Conservation (phyloP, 2,113 vertebrate genomes). For the Gnathonemus echidnorhynchus region DNA sequence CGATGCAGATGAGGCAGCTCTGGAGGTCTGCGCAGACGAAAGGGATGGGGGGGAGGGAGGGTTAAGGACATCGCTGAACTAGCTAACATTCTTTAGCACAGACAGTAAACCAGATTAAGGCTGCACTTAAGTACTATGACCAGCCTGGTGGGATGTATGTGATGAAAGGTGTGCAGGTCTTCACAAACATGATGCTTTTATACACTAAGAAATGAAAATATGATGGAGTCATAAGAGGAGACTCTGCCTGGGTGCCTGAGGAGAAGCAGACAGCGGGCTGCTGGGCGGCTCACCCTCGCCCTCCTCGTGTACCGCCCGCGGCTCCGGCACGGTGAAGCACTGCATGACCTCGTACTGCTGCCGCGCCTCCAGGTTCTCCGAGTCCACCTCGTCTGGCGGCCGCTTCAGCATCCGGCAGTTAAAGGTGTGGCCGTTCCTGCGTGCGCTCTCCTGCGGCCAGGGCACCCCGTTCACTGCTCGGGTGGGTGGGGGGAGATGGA, state of each 20-base stretch:
- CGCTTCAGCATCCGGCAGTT: constrained; percentile 92
- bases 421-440: constrained; percentile 86
- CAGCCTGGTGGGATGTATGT: neutral
- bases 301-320: constrained; percentile 77
- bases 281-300: constrained; percentile 67
- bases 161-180: neutral
- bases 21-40: constrained; percentile 70
- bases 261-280: neutral
- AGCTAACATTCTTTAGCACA: neutral
- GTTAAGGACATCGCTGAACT: neutral
- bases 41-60: neutral
- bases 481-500: too few species aligned
- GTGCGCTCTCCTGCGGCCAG: constrained; percentile 78
- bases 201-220: neutral
- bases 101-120: neutral
- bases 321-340: constrained; percentile 88
- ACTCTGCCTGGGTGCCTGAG: neutral
- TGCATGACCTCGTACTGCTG: constrained; percentile 95
- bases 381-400: constrained; percentile 73
- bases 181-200: neutral
- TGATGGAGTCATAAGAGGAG: neutral
- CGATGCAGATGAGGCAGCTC: constrained; percentile 88
- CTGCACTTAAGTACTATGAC: neutral
- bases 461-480: constrained; percentile 78
- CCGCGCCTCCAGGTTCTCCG: constrained; percentile 77